Conservation (phyloP, 2,113 vertebrate genomes). For the Platysternon megacephalum region DNA sequence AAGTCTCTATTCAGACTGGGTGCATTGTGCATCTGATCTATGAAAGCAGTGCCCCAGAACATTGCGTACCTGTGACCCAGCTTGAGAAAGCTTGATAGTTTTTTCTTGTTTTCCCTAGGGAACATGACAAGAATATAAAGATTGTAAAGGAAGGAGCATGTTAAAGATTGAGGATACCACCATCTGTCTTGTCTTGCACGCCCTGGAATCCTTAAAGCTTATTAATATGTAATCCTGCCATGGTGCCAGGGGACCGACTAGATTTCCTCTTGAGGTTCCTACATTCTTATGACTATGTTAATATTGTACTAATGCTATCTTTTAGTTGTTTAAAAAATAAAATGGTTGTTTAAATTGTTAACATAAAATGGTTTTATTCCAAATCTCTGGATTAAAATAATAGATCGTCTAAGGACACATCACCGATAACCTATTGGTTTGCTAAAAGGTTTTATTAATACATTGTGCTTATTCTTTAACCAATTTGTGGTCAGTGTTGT, state of each 20-base stretch:
- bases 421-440: not conserved
- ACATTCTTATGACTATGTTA: not conserved
- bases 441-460: not conserved
- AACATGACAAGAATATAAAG: not conserved
- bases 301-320: not conserved
- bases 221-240: not conserved
- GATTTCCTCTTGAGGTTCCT: not conserved
- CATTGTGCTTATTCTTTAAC: not conserved
- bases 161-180: not conserved
- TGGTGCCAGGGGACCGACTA: not conserved
- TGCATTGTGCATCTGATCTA: not conserved
- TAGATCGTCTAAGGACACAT: not conserved
- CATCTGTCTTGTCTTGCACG: not conserved
- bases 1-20: not conserved
- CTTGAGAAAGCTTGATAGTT: not conserved
- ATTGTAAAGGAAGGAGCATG: not conserved
- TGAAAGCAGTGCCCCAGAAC: not conserved
- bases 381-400: not conserved
- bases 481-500: not conserved
- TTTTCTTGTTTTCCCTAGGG: not conserved
- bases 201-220: not conserved
- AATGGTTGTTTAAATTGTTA: not conserved
- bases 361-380: not conserved
- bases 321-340: not conserved
- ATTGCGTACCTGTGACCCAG: rapidly evolving